These are phyloP conservation scores for Megastigmus dorsalis DNA, from an alignment of 2,888 invertebrate species.

Conservation along the genomic window DNA sequence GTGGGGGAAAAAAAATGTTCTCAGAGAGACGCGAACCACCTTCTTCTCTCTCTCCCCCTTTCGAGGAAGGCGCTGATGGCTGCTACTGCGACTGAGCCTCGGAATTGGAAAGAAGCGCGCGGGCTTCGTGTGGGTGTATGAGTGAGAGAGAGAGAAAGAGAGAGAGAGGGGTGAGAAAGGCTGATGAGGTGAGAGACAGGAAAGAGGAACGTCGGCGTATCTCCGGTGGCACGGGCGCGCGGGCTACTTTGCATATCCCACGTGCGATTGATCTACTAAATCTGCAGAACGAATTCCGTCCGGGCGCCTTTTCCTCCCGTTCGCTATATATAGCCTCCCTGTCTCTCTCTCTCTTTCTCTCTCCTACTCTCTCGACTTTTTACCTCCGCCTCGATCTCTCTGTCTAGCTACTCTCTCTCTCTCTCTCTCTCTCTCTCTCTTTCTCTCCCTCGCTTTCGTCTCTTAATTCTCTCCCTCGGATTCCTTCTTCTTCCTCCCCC, in stretches of 20 bases:
- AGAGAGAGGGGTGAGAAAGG: neutral
- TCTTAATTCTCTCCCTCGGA: slow-evolving; percentile 40
- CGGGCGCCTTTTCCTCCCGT: too few relatives aligned
- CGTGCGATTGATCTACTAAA: slow-evolving; percentile 63
- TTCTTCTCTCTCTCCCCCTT: too few relatives aligned
- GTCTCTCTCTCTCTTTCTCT: too few relatives aligned
- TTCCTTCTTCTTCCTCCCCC: too few relatives aligned
- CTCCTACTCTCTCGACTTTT: neutral
- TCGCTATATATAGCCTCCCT: too few relatives aligned
- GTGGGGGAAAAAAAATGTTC: slow-evolving; percentile 7
- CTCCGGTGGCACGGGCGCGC: neutral
- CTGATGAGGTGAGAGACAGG: neutral
- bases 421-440: neutral
- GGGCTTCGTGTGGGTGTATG: neutral
- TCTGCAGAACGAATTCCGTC: slow-evolving; percentile 57
- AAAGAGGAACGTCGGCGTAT: neutral
- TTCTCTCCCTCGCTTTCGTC: neutral
- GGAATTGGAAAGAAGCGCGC: slow-evolving; percentile 34
- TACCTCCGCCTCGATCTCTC: neutral
- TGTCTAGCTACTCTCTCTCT: neutral
- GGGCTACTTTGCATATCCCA: slow-evolving; percentile 61
- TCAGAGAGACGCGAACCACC: neutral
- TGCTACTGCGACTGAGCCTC: neutral
- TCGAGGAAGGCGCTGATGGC: neutral
- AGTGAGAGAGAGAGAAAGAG: slow-evolving; percentile 18